phyloP scores from a whole-genome alignment of 1,140 invertebrate genomes.

The Brachionus rubens region DNA sequence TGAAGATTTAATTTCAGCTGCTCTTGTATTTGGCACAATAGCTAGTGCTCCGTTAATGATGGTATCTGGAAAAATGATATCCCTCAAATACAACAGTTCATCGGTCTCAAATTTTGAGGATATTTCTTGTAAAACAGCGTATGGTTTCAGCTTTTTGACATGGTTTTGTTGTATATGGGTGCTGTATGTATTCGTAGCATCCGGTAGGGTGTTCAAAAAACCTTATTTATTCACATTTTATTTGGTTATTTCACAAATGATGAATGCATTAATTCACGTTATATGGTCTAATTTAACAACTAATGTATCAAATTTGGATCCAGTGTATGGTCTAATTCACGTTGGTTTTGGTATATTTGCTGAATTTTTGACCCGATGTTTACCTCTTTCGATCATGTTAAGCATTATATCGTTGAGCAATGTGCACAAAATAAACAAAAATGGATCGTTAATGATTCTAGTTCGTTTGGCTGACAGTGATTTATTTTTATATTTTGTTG shows the following conservation, averaged over 20 bases:
- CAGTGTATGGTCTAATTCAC: slow-evolving; percentile 76
- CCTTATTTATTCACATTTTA: slow-evolving; percentile 22
- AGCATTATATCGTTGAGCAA: not conserved
- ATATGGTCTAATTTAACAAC: slow-evolving; percentile 49
- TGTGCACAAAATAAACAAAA: not conserved
- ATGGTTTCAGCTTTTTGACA: slow-evolving; percentile 76
- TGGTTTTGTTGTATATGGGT: slow-evolving; percentile 62
- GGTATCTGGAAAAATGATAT: slow-evolving; percentile 85
- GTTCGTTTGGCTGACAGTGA: not conserved
- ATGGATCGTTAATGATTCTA: not conserved
- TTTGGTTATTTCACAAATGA: slow-evolving; percentile 19
- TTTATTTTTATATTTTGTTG: slow-evolving; percentile 4
- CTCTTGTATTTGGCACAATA: slow-evolving; percentile 88
- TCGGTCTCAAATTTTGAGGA: slow-evolving; percentile 66
- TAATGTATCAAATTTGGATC: slow-evolving; percentile 57
- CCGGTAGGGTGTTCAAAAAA: slow-evolving; percentile 2
- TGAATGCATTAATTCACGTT: slow-evolving; percentile 43
- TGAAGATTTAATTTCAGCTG: slow-evolving; percentile 72
- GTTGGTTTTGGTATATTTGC: slow-evolving; percentile 51
- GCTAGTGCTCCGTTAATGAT: slow-evolving; percentile 90
- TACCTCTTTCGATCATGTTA: not conserved
- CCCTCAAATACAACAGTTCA: slow-evolving; percentile 64
- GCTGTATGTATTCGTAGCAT: slow-evolving; percentile 9
- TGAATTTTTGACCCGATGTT: not conserved
- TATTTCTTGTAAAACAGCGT: slow-evolving; percentile 73